phyloP scores from a whole-genome alignment of 2,797 vertebrate genomes.

The Margarornis squamiger region DNA sequence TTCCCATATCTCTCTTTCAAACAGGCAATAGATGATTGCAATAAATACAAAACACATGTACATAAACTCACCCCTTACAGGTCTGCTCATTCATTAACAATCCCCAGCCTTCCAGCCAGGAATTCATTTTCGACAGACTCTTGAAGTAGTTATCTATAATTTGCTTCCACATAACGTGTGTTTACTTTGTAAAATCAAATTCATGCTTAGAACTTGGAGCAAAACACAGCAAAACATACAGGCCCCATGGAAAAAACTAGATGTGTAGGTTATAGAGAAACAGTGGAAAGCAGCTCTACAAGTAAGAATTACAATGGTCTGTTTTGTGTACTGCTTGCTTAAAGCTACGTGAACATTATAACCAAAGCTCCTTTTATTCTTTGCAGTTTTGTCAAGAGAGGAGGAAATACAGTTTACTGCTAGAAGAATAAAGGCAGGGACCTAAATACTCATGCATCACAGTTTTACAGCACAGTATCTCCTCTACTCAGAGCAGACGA shows the following conservation, averaged over 20 bases:
- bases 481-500: neutral
- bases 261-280: neutral
- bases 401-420: neutral
- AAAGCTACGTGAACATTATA: neutral
- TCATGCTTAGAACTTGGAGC: neutral
- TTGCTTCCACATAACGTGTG: neutral
- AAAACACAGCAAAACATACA: conserved; percentile 30
- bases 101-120: neutral
- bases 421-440: neutral
- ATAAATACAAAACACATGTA: neutral
- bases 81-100: neutral
- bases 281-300: neutral
- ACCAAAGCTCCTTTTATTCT: neutral
- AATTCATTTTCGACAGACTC: conserved; percentile 5
- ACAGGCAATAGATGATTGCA: neutral
- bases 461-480: neutral
- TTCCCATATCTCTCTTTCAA: neutral
- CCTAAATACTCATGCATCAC: neutral
- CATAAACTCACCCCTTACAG: neutral
- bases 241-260: neutral
- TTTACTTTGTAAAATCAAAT: conserved; percentile 42
- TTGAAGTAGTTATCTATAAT: conserved; percentile 22
- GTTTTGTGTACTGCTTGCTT: neutral
- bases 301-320: neutral
- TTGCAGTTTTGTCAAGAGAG: neutral